Base-by-base conservation (phyloP, 2,113 vertebrate genomes). In the Engystomops pustulosus region DNA sequence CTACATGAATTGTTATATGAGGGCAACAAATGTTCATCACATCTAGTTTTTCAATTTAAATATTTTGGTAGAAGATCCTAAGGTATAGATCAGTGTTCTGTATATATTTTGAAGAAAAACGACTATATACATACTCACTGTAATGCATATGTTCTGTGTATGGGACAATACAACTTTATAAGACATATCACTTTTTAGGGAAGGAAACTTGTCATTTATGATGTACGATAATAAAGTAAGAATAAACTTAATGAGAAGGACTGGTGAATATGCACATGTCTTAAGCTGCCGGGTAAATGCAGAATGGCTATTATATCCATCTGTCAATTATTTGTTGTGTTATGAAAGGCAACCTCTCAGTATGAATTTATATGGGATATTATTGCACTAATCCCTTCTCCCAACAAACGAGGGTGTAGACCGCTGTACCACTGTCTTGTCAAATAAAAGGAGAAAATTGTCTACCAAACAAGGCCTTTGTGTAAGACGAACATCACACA, bases 331-430 rank as follows among this genome's bases (percentile, higher is more conserved):
- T 79, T 65, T 45, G 62, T 67, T 65, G 58, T 62, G 38, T 45
- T 78, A 25, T 78, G 51, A 58, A 78, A 47, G 55, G 75, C 34
- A 58, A 78, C 51, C 53, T 58, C 75, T 78, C 75, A 27, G 75
- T 78, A 78, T 78, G 75, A 78, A 78, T 78, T 78, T 78, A 78
- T 78, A 78, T 78, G 55, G 75, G 32, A 78, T 17, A 78, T 78
- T 78, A 78, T 58, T 78, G 51, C 75, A 27, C 75, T 78, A 78
- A 78, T 78, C 75, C 75, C 75, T 78, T 78, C 14, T 53, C 51
- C 51, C 75, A 78, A 78, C 75, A 78, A 78, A 36, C 55, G 75
- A 78, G n/a, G 55, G 34, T 78, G 75, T 78, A 44, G 58, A 67
- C 38, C 41, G 58, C 38, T 79, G 77, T 20, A 79, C 36, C 60